A percentile compares a stretch with the other conserved stretches of the same genome.
Conservation (phyloP, 2,888 invertebrate genomes). For the Volucella zonaria region DNA sequence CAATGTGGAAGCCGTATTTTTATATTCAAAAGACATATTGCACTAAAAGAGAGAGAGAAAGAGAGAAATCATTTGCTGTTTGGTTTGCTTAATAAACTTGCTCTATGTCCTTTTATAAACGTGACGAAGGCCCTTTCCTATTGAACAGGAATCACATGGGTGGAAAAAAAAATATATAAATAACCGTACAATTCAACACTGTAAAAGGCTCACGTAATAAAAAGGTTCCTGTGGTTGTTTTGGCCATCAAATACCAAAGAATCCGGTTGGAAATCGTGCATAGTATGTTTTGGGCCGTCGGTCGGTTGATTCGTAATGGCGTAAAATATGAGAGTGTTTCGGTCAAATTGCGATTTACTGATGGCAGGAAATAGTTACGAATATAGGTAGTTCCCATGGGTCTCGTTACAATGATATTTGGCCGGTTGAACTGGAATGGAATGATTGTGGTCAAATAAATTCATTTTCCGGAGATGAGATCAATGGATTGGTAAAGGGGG, state of each 20-base stretch:
- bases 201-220: constrained; percentile 37
- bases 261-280: constrained; percentile 10
- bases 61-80: constrained; percentile 53
- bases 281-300: background rate
- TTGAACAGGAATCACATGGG: background rate
- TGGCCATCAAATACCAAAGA: background rate
- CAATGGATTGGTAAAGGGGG: too few species aligned
- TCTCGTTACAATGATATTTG: too few species aligned
- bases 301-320: constrained; percentile 6
- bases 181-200: constrained; percentile 54
- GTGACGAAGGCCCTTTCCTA: constrained; percentile 50
- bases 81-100: constrained; percentile 69
- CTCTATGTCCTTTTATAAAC: constrained; percentile 52
- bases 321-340: constrained; percentile 20
- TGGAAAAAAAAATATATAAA: background rate
- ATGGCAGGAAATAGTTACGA: background rate
- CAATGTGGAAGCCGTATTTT: constrained; percentile 18
- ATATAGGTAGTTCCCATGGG: too few species aligned
- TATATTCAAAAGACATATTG: constrained; percentile 63
- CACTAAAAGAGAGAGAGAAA: background rate
- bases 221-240: constrained; percentile 36
- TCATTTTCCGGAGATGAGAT: too few species aligned
- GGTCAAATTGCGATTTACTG: background rate
- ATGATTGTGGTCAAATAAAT: too few species aligned
- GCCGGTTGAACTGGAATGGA: too few species aligned